These are phyloP conservation scores for Hypanus sabinus DNA, from an alignment of 2,113 vertebrate genomes.

Conservation along the genomic window DNA sequence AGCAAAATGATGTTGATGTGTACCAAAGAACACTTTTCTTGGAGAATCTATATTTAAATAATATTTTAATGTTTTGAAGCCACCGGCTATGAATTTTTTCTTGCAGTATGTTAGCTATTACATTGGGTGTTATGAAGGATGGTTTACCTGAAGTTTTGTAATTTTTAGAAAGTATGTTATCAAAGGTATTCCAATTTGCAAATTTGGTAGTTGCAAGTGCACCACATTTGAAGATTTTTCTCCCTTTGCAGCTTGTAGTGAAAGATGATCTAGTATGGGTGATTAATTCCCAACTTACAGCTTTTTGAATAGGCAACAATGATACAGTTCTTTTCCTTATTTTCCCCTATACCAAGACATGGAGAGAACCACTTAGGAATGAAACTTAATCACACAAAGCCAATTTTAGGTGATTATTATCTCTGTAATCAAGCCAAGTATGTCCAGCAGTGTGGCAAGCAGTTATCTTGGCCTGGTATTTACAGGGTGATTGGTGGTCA, in stretches of 20 bases:
- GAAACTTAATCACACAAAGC: not conserved
- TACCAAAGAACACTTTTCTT: conserved; percentile 13
- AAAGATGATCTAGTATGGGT: conserved; percentile 19
- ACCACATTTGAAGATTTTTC: conserved; percentile 4
- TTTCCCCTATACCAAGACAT: not conserved
- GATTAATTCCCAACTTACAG: not conserved
- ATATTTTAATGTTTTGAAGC: not conserved
- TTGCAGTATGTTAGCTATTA: not conserved
- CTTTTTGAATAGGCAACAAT: conserved; percentile 17
- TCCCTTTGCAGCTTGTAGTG: conserved; percentile 16
- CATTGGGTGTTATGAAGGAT: not conserved
- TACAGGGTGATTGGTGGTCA: not conserved
- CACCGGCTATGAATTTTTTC: not conserved
- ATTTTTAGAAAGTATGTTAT: not conserved
- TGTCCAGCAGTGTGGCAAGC: not conserved
- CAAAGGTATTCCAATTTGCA: conserved; percentile 18
- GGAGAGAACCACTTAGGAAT: not conserved
- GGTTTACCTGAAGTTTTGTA: not conserved
- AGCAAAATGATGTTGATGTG: not conserved
- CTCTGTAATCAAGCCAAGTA: not conserved
- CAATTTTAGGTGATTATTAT: conserved; percentile 3
- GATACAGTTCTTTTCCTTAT: conserved; percentile 3
- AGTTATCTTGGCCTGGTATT: not conserved
- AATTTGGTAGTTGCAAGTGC: not conserved
- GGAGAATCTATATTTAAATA: not conserved